A percentile compares a stretch with the other conserved stretches of the same genome.
Evolutionary conservation across 2,888 invertebrate genomes (phyloP).

Genomic region (Meganola albula): DNA sequence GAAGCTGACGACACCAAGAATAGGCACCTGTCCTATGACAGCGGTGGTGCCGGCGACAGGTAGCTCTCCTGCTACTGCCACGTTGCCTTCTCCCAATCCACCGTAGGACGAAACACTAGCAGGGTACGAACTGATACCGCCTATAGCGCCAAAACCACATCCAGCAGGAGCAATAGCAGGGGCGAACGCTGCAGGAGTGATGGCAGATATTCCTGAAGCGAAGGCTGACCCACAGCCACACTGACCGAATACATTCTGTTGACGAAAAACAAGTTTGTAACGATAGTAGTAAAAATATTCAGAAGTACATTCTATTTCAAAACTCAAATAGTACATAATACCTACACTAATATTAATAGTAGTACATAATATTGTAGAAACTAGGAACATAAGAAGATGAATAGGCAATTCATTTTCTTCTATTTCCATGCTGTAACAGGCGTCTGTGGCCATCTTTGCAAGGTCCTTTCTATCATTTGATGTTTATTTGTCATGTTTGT

Average conservation of each 20-base stretch:
- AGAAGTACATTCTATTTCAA: no score
- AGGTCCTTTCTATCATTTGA: no score
- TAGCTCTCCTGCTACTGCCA: constrained; percentile 17
- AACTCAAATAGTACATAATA: no score
- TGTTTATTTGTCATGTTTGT: no score
- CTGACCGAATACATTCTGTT: constrained; percentile 3
- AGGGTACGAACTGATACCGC: constrained; percentile 1
- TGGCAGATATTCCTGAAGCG: constrained; percentile 4
- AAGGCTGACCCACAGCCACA: constrained; percentile 1
- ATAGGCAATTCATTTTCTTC: no score
- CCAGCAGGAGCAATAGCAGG: background rate
- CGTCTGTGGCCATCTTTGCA: no score
- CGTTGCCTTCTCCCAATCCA: constrained; percentile 19
- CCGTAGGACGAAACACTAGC: constrained; percentile 7
- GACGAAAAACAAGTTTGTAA: no score
- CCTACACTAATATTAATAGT: no score
- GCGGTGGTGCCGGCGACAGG: constrained; percentile 15
- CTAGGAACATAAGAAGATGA: no score
- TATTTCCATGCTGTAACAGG: no score
- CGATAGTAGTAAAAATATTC: no score
- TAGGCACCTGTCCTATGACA: constrained; percentile 20
- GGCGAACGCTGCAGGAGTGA: constrained; percentile 1
- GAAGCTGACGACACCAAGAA: constrained; percentile 14
- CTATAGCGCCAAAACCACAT: constrained; percentile 2
- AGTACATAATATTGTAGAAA: no score